Evolutionary conservation across 2,888 invertebrate genomes (phyloP).

Genomic region (Tetropium fuscum): DNA sequence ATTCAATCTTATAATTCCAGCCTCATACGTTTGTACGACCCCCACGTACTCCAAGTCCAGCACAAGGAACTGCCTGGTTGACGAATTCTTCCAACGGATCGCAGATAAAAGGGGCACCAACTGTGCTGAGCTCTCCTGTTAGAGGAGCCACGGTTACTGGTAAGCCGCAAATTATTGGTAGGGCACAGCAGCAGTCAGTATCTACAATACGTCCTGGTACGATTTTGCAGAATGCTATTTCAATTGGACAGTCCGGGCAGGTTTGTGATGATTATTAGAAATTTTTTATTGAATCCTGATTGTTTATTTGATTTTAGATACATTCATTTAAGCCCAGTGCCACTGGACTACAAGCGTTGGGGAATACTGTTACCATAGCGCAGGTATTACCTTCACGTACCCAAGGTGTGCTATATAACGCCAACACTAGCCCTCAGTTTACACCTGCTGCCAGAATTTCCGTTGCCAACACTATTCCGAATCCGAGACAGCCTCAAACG

Average conservation of each 20-base stretch:
- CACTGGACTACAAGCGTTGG: conserved; percentile 59
- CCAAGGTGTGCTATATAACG: conserved; percentile 63
- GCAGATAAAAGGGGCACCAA: conserved; percentile 62
- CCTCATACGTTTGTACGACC: conserved; percentile 60
- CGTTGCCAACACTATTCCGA: conserved; percentile 56
- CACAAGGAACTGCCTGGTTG: conserved; percentile 62
- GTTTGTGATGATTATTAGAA: conserved; percentile 48
- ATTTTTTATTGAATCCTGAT: too few species aligned
- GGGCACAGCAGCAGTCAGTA: conserved; percentile 58
- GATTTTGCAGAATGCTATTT: conserved; percentile 63
- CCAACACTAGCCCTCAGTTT: conserved; percentile 56
- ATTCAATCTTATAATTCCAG: too few species aligned
- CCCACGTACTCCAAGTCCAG: conserved; percentile 63
- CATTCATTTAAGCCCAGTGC: conserved; percentile 60
- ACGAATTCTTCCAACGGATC: conserved; percentile 60
- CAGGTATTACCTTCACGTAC: conserved; percentile 63
- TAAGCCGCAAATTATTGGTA: conserved; percentile 59
- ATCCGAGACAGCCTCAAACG: conserved; percentile 45
- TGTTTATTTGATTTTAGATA: conserved; percentile 35
- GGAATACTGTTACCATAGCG: conserved; percentile 61
- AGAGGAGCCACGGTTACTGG: conserved; percentile 60
- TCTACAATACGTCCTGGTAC: conserved; percentile 61
- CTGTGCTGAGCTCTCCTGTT: conserved; percentile 62
- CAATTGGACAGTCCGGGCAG: conserved; percentile 61
- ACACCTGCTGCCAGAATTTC: conserved; percentile 59